These are phyloP conservation scores for Lontra canadensis DNA, from an alignment of 2,113 vertebrate species.

Conservation along the genomic window DNA sequence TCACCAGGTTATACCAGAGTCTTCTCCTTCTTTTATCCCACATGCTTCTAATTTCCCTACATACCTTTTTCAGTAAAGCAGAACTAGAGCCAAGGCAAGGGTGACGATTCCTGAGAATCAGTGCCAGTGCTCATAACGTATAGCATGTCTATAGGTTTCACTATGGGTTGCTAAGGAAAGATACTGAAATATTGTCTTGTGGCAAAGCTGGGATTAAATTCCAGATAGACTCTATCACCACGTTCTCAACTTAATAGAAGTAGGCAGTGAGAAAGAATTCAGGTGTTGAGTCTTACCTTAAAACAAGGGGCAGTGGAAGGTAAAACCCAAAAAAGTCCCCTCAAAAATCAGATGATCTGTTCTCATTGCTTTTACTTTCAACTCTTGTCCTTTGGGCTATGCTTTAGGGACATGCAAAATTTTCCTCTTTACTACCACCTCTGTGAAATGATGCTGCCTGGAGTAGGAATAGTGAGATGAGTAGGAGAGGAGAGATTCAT, in stretches of 20 bases:
- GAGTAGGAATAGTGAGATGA: background rate
- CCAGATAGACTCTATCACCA: background rate
- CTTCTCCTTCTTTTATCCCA: background rate
- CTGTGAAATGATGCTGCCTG: background rate
- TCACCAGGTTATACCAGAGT: background rate
- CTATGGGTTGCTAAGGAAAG: background rate
- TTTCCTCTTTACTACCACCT: background rate
- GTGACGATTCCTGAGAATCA: background rate
- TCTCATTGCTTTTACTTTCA: background rate
- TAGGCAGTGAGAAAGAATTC: background rate
- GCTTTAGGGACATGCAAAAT: background rate
- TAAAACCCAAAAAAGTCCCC: background rate
- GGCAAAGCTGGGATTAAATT: background rate
- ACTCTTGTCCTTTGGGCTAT: background rate
- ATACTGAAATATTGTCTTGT: background rate
- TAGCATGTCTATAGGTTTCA: background rate
- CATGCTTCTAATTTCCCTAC: background rate
- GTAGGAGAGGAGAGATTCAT: background rate
- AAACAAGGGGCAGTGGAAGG: background rate
- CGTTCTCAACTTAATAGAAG: background rate
- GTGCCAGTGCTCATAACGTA: background rate
- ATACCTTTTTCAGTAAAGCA: background rate
- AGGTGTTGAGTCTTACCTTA: background rate
- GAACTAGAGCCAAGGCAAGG: background rate
- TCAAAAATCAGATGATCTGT: background rate